These are phyloP conservation scores for Cyrtonyx montezumae DNA, from an alignment of 2,113 vertebrate species.

Conservation along the genomic window DNA sequence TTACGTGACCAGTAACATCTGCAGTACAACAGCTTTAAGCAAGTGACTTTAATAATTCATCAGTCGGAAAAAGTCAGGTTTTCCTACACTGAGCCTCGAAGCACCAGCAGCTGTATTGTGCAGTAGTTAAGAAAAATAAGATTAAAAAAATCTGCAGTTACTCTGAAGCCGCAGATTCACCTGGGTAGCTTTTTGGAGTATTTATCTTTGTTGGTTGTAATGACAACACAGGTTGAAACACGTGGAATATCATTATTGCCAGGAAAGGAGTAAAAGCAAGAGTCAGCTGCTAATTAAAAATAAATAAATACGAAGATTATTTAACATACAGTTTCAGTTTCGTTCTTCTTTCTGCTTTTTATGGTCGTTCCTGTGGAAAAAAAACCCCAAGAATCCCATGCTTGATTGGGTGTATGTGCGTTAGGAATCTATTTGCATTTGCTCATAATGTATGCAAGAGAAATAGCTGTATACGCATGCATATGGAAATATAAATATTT, in stretches of 20 bases:
- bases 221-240: neutral
- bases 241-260: neutral
- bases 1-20: neutral
- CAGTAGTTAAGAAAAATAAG: neutral
- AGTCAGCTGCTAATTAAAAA: neutral
- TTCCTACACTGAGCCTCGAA: neutral
- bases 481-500: slow-evolving; percentile 52
- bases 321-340: slow-evolving; percentile 5
- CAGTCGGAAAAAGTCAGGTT: neutral
- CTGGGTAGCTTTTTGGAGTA: neutral
- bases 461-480: slow-evolving; percentile 28
- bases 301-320: neutral
- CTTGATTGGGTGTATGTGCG: slow-evolving; percentile 14
- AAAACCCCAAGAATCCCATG: neutral
- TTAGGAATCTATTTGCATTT: neutral
- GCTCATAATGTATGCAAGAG: slow-evolving; percentile 26
- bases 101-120: neutral
- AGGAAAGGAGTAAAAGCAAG: slow-evolving; percentile 1
- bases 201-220: neutral
- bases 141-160: neutral
- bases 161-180: neutral
- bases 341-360: neutral
- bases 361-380: neutral
- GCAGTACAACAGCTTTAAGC: neutral
- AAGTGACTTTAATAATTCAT: neutral